A percentile compares a stretch with the other conserved stretches of the same genome.
Evolutionary conservation across 2,888 invertebrate genomes (phyloP).

Genomic region (Catocala nupta): DNA sequence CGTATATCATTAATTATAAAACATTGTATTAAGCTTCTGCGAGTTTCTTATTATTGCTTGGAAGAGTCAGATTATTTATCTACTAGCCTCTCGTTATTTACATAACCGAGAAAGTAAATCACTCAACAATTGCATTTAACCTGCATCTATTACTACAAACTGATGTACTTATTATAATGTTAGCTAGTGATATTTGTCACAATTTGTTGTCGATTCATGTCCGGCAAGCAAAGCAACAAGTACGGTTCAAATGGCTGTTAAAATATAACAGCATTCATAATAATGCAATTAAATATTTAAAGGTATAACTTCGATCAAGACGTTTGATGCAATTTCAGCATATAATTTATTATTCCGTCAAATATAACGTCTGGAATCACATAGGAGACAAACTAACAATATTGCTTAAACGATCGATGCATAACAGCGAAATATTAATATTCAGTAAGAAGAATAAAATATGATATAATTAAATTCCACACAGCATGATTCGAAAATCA

Average conservation of each 20-base stretch:
- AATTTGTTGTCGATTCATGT: background rate
- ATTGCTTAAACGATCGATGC: background rate
- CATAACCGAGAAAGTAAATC: background rate
- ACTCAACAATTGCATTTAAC: background rate
- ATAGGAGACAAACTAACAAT: background rate
- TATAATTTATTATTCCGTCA: no score
- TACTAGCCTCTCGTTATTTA: background rate
- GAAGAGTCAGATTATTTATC: background rate
- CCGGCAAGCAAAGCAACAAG: background rate
- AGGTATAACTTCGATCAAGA: background rate
- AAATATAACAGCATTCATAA: slow-evolving; percentile 2
- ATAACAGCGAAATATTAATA: background rate
- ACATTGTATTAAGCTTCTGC: slow-evolving; percentile 8
- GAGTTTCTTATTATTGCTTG: slow-evolving; percentile 15
- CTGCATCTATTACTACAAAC: background rate
- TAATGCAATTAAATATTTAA: background rate
- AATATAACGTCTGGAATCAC: no score
- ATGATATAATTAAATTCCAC: background rate
- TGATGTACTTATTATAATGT: slow-evolving; percentile 1
- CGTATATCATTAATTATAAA: slow-evolving; percentile 24
- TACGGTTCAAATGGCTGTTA: background rate
- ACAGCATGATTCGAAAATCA: background rate
- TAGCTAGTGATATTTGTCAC: background rate
- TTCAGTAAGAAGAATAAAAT: background rate
- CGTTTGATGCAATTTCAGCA: slow-evolving; percentile 1